These are phyloP conservation scores for Dolichotis patagonum DNA, from an alignment of 2,113 vertebrate genomes.

Conservation along the genomic window DNA sequence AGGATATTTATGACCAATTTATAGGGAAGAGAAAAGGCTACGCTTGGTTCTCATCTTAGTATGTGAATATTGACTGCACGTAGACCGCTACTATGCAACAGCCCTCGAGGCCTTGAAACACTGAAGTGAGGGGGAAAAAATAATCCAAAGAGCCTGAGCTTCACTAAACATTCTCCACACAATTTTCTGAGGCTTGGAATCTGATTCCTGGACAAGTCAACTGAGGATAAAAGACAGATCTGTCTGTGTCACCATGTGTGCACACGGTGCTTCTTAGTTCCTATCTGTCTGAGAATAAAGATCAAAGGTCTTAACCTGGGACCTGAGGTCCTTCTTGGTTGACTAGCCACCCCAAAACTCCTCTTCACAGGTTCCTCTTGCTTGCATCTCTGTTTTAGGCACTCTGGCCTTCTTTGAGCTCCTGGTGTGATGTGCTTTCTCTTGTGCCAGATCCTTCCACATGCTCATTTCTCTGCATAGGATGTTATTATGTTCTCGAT, in stretches of 20 bases:
- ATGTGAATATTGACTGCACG: not conserved
- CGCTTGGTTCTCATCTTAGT: not conserved
- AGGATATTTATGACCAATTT: not conserved
- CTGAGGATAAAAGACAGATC: conserved; percentile 6
- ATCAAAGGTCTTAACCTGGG: not conserved
- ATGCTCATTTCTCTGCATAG: not conserved
- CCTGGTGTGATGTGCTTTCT: not conserved
- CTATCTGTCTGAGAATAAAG: not conserved
- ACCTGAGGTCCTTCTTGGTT: not conserved
- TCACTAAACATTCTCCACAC: not conserved
- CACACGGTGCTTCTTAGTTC: not conserved
- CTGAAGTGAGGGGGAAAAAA: not conserved
- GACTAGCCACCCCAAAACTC: too few species aligned
- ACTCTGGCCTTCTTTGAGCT: not conserved
- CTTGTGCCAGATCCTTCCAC: not conserved
- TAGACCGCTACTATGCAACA: rapidly evolving
- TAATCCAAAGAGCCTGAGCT: not conserved
- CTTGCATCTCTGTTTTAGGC: not conserved
- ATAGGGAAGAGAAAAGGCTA: not conserved
- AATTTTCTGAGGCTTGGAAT: not conserved
- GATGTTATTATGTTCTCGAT: not conserved
- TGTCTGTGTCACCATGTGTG: not conserved
- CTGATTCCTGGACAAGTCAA: not conserved
- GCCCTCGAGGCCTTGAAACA: not conserved
- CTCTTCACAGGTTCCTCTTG: rapidly evolving